These are phyloP conservation scores for Zoanthus sansibaricus DNA, from an alignment of 92 coral and sea anemone genomes.

Conservation along the genomic window DNA sequence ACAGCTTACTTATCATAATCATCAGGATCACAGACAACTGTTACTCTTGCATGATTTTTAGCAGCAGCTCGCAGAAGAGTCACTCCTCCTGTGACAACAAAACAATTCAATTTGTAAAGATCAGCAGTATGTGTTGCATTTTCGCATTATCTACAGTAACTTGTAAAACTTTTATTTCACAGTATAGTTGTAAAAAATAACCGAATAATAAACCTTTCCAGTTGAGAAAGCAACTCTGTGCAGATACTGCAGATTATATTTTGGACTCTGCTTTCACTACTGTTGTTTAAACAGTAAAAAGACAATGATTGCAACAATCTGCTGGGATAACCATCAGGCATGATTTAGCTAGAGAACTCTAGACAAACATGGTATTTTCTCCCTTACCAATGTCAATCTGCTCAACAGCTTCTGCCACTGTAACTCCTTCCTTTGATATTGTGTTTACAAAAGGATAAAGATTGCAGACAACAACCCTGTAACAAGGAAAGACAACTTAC, in stretches of 20 bases:
- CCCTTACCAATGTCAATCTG: constrained; percentile 94
- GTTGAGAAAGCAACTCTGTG: no score
- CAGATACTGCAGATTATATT: no score
- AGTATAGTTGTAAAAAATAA: no score
- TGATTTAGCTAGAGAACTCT: no score
- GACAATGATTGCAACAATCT: no score
- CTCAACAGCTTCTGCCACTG: constrained; percentile 95
- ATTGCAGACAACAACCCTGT: constrained; percentile 93
- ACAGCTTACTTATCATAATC: constrained; percentile 85
- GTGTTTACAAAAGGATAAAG: constrained; percentile 95
- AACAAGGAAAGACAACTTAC: neutral
- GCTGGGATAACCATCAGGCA: no score
- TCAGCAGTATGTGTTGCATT: neutral
- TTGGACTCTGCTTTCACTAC: no score
- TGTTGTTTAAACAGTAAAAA: no score
- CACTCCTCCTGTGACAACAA: constrained; percentile 78
- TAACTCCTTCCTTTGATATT: constrained; percentile 83
- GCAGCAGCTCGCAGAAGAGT: constrained; percentile 97
- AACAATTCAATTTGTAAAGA: neutral
- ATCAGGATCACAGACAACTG: constrained; percentile 93
- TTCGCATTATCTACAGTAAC: no score
- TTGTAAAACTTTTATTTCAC: no score
- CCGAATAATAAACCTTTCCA: no score
- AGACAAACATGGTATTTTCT: neutral
- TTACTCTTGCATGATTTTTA: constrained; percentile 96